Evolutionary conservation across 2,797 vertebrate species (phyloP).

Genomic region (Hyperoplus lanceolatus): DNA sequence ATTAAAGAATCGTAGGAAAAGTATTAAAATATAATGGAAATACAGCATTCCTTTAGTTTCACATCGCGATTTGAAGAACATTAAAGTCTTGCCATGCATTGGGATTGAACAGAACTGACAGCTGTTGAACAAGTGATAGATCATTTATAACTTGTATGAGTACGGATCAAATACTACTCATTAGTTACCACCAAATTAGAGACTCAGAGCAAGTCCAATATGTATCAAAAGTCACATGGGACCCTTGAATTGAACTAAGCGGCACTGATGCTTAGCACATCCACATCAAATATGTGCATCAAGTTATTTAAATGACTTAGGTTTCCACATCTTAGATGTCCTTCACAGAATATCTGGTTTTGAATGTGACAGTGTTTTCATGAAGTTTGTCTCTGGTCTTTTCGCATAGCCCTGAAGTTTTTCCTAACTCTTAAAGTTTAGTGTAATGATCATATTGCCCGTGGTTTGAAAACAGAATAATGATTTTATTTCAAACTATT

Average conservation of each 20-base stretch:
- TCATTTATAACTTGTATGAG: not conserved
- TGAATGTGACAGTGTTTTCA: slow-evolving; percentile 2
- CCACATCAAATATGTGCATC: not conserved
- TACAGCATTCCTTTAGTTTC: not conserved
- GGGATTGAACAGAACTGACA: not conserved
- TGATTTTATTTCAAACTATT: slow-evolving; percentile 21
- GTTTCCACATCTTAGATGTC: slow-evolving; percentile 9
- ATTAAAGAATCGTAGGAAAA: not conserved
- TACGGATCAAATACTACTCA: not conserved
- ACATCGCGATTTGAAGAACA: not conserved
- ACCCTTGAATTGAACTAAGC: not conserved
- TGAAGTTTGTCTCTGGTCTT: slow-evolving; percentile 35
- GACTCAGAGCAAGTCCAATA: not conserved
- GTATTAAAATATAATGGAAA: not conserved
- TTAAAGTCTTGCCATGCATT: not conserved
- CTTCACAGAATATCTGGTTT: not conserved
- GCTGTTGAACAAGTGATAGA: not conserved
- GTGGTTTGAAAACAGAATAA: slow-evolving; percentile 17
- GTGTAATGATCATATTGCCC: not conserved
- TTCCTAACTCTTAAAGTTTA: not conserved
- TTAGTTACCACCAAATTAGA: not conserved
- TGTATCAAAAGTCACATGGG: not conserved
- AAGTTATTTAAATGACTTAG: not conserved
- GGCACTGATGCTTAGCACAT: not conserved
- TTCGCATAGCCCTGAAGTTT: not conserved